Conservation (phyloP, 2,888 invertebrate genomes). For the Petrolisthes manimaculis region DNA sequence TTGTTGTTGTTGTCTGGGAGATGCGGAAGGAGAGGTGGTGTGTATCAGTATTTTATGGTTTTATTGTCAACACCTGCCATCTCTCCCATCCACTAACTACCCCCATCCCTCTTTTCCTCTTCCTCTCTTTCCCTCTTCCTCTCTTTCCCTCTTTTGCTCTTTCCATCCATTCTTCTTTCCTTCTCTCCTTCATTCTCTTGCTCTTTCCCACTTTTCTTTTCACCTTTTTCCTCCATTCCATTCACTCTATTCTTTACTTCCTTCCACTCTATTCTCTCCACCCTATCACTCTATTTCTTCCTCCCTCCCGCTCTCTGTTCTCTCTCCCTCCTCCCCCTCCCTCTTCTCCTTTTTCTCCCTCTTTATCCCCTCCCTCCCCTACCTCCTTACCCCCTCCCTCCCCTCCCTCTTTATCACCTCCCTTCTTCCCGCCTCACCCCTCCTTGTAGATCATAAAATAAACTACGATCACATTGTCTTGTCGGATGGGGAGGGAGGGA, state of each 20-base stretch:
- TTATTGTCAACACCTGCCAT: conserved; percentile 23
- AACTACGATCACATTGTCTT: too few relatives aligned
- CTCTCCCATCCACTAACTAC: background rate
- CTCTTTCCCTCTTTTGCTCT: background rate
- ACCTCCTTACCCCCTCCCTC: too few relatives aligned
- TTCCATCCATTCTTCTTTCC: background rate
- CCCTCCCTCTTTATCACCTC: too few relatives aligned
- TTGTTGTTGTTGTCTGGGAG: too few relatives aligned
- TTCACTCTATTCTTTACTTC: too few relatives aligned
- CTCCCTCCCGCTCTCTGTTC: background rate
- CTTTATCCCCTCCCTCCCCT: background rate
- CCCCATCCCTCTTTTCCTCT: background rate
- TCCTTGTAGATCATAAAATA: too few relatives aligned
- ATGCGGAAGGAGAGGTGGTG: background rate
- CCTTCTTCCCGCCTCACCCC: too few relatives aligned
- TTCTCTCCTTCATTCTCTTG: background rate
- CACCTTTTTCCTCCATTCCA: too few relatives aligned
- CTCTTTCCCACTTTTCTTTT: too few relatives aligned
- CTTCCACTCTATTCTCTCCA: too few relatives aligned
- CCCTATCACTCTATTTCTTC: too few relatives aligned
- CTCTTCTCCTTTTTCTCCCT: background rate
- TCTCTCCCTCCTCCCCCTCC: background rate
- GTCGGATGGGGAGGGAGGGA: too few relatives aligned
- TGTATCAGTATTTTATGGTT: background rate
- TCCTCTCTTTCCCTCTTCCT: background rate